Base-by-base conservation (phyloP, 2,888 invertebrate genomes). In the Bombylius discolor region DNA sequence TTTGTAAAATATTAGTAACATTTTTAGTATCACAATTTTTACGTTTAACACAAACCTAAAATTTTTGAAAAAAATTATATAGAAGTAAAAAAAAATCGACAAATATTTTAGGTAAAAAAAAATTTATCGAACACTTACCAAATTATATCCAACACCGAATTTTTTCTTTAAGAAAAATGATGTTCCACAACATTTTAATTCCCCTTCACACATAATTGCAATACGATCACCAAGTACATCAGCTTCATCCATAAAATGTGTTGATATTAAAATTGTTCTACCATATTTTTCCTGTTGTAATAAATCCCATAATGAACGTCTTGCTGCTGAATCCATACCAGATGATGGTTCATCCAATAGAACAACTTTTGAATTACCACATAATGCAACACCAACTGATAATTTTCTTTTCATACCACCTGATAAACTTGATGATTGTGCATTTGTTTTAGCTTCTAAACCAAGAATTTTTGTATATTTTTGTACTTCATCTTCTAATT, bases 231-330 rank as follows among this genome's bases (percentile, higher is more conserved):
- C 90, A 4, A 91, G 76, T 52, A 84, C 76, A 68, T 90, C 91
- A 1, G 91, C 90, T 70, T 91, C 89, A 64, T 89, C 87, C 85
- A 90, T 89, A 67, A 87, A 89, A 70, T 91, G 87, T 0, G 88
- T 87, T 0, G 89, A 86, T 53, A 91, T 73, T 49, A 92, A 78
- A 69, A 92, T 83, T 0, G 89, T 85, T 13, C 89, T 79, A 47
- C 82, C 84, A 63, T 75, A 76, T 65, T 87, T 84, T 63, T 86
- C 81, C 62, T 76, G 76, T 68, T 85, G 82, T 57, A 93, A 72
- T 14, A 92, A 74, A 60, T 87, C 84, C 89, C 91, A 91, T 1
- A 91, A 78, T 6, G 83, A 82, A 53, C 87, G 76, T 52, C 89
- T 76, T 1, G 89, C 84, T 32, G 84, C 81, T 0, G 88, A 86